Conservation (phyloP, 2,797 vertebrate species). For the Sebastes reedi region DNA sequence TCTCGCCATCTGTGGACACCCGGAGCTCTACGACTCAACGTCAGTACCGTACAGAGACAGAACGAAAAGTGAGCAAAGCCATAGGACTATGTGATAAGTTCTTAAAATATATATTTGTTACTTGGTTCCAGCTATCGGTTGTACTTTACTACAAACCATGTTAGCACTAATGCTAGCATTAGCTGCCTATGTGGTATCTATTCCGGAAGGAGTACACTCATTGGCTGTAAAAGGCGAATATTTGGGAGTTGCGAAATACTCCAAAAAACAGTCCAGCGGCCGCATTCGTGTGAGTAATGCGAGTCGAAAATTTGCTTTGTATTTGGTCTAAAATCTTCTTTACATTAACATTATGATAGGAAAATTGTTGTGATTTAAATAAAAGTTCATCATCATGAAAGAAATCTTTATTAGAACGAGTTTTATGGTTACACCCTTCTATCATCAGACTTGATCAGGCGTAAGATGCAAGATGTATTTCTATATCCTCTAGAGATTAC, state of each 20-base stretch:
- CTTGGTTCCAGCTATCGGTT: not conserved
- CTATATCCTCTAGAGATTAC: not conserved
- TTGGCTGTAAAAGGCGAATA: not conserved
- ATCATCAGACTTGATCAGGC: not conserved
- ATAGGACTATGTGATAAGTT: no score
- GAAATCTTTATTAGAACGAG: fast-evolving
- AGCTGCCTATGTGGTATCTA: not conserved
- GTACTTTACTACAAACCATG: not conserved
- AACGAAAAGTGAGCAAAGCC: no score
- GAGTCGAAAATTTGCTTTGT: fast-evolving
- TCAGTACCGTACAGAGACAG: not conserved
- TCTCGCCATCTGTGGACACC: no score
- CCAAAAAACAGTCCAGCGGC: not conserved
- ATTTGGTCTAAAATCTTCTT: fast-evolving
- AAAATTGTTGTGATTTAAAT: not conserved
- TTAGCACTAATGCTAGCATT: not conserved
- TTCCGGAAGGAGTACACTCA: not conserved
- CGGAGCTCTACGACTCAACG: no score
- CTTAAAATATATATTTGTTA: no score
- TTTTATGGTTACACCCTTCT: not conserved
- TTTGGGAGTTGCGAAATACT: not conserved
- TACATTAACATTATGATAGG: not conserved
- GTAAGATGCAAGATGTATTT: not conserved
- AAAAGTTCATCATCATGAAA: not conserved
- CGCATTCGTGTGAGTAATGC: not conserved